Evolutionary conservation across 2,797 vertebrate species (phyloP).

Genomic region (Spheniscus humboldti): DNA sequence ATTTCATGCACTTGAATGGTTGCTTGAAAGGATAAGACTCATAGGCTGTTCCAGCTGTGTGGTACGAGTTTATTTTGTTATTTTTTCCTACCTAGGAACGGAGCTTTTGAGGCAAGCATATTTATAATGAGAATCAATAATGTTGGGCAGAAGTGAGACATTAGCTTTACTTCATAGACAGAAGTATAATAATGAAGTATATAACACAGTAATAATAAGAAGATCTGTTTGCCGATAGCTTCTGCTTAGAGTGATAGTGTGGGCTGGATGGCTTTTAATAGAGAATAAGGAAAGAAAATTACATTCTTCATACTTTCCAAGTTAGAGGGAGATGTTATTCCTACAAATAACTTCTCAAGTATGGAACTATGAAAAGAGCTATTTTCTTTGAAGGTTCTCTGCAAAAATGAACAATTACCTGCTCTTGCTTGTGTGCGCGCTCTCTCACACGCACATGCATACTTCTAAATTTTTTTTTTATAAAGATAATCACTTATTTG

Average conservation of each 20-base stretch:
- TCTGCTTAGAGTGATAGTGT: slow-evolving; percentile 56
- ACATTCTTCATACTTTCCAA: slow-evolving; percentile 64
- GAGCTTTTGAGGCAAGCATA: neutral
- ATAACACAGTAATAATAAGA: slow-evolving; percentile 53
- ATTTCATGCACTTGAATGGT: slow-evolving; percentile 44
- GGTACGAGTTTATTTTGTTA: neutral
- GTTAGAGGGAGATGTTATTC: slow-evolving; percentile 64
- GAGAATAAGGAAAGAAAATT: slow-evolving; percentile 69
- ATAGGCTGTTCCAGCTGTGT: neutral
- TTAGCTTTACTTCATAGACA: slow-evolving; percentile 57
- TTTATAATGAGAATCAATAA: slow-evolving; percentile 64
- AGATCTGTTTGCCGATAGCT: slow-evolving; percentile 70
- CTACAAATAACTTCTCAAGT: slow-evolving; percentile 66
- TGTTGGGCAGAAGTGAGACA: slow-evolving; percentile 48
- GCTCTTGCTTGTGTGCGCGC: neutral
- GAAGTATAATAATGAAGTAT: slow-evolving; percentile 59
- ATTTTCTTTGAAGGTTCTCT: slow-evolving; percentile 67
- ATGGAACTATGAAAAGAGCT: slow-evolving; percentile 60
- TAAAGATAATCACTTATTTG: slow-evolving; percentile 41
- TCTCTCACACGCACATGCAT: neutral
- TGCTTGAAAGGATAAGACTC: slow-evolving; percentile 29
- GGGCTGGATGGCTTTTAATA: slow-evolving; percentile 69
- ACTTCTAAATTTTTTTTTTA: neutral
- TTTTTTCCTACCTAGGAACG: slow-evolving; percentile 21
- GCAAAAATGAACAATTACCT: slow-evolving; percentile 65